A percentile compares a stretch with the other conserved stretches of the same genome.
Conservation (phyloP, 1,140 invertebrate species). For the Leptonema lineaticorne region DNA sequence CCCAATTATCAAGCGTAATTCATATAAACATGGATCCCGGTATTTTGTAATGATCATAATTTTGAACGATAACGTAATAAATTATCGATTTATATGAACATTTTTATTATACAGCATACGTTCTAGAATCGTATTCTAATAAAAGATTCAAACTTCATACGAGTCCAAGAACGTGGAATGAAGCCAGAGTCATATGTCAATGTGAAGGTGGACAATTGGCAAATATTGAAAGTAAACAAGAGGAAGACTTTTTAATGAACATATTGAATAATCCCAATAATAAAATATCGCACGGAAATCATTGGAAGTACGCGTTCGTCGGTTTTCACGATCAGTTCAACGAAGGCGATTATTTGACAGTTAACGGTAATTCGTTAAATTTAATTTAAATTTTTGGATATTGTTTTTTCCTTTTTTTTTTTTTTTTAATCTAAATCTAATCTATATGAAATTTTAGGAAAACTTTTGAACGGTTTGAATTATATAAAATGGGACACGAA, state of each 20-base stretch:
- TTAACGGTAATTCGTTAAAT: neutral
- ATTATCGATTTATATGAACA: neutral
- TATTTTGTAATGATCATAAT: neutral
- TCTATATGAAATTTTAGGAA: neutral
- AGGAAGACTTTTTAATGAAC: conserved; percentile 3
- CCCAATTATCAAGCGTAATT: neutral
- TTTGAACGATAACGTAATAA: neutral
- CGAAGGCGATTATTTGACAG: neutral
- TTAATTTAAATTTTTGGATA: neutral
- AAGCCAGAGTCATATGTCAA: conserved; percentile 27
- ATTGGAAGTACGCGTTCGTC: neutral
- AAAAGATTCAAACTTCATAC: conserved; percentile 2
- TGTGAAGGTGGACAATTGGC: conserved; percentile 35
- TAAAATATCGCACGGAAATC: neutral
- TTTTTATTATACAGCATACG: neutral
- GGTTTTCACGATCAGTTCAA: conserved; percentile 8
- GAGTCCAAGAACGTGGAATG: conserved; percentile 17
- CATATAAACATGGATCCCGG: neutral
- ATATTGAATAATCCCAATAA: neutral
- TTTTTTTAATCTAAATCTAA: neutral
- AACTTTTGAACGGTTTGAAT: neutral
- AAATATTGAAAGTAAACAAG: conserved; percentile 29
- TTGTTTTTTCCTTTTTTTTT: neutral
- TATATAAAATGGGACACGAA: conserved; percentile 7
- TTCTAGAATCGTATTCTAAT: neutral